Percentiles rank a stretch among this genome's conserved stretches.
phyloP scores from a whole-genome alignment of 1,140 invertebrate genomes.

The Hylaeus volcanicus region DNA sequence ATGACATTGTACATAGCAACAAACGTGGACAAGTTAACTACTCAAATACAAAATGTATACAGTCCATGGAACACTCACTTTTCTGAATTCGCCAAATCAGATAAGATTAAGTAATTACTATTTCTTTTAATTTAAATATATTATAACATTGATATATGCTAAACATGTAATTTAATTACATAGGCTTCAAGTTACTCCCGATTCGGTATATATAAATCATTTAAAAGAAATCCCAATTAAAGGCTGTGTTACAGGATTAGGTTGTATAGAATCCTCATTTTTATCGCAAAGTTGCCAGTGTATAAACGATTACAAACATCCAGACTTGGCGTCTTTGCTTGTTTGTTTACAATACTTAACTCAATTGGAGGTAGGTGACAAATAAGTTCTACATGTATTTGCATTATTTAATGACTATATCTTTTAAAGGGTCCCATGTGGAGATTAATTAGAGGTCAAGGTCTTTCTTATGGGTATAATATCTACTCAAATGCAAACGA shows the following conservation, averaged over 20 bases:
- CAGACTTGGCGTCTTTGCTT: slow-evolving; percentile 87
- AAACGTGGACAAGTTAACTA: slow-evolving; percentile 84
- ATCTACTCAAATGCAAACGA: slow-evolving; percentile 84
- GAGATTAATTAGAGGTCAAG: slow-evolving; percentile 90
- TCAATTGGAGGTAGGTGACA: slow-evolving; percentile 86
- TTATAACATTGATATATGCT: slow-evolving; percentile 7
- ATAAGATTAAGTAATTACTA: slow-evolving; percentile 74
- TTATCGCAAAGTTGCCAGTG: slow-evolving; percentile 85
- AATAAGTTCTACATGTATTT: not conserved
- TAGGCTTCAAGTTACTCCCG: slow-evolving; percentile 80
- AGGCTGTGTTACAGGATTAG: slow-evolving; percentile 88
- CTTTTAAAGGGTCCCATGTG: slow-evolving; percentile 90
- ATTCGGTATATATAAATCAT: slow-evolving; percentile 78
- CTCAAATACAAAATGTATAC: slow-evolving; percentile 78
- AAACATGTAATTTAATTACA: slow-evolving; percentile 32
- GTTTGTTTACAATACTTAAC: slow-evolving; percentile 93
- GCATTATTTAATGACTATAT: not conserved
- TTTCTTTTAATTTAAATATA: slow-evolving; percentile 5
- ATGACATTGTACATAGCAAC: slow-evolving; percentile 87
- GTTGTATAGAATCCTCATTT: slow-evolving; percentile 90
- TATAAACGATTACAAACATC: slow-evolving; percentile 84
- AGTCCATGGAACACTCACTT: slow-evolving; percentile 82
- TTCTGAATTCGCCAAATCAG: slow-evolving; percentile 62
- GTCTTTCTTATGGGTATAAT: slow-evolving; percentile 90
- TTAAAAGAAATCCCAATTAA: slow-evolving; percentile 65